Percentiles rank a stretch among this genome's conserved stretches.
Conservation (phyloP, 2,113 vertebrate species). For the Gymnorhina tibicen region DNA sequence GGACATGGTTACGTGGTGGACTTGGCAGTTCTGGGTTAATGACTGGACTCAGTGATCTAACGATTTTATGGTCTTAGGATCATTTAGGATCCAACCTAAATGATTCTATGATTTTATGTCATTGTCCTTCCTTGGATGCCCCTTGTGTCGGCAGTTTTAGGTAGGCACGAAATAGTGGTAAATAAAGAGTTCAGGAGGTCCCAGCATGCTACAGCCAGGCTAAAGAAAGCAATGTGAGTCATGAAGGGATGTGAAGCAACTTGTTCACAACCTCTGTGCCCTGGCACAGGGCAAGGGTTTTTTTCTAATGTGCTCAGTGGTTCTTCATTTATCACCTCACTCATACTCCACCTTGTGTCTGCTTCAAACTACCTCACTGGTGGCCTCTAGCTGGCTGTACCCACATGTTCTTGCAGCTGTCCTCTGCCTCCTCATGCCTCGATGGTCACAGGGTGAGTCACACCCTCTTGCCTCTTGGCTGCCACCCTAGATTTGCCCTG, state of each 20-base stretch:
- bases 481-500: neutral
- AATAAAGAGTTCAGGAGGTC: neutral
- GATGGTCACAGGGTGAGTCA: neutral
- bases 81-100: neutral
- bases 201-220: neutral
- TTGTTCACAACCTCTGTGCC: neutral
- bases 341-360: neutral
- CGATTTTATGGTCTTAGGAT: neutral
- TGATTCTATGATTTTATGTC: neutral
- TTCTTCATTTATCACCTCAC: neutral
- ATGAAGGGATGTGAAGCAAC: neutral
- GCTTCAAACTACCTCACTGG: neutral
- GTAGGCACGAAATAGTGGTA: neutral
- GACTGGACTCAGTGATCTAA: neutral
- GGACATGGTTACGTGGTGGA: neutral
- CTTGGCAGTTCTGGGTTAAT: neutral
- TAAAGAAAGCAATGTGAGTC: neutral
- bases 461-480: neutral
- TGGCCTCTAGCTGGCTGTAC: neutral
- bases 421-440: neutral
- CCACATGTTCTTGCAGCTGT: neutral
- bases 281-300: neutral
- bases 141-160: neutral
- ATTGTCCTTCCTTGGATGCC: neutral
- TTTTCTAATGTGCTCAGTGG: neutral